phyloP scores from a whole-genome alignment of 2,888 invertebrate genomes.

The Drosophila vallismaia region DNA sequence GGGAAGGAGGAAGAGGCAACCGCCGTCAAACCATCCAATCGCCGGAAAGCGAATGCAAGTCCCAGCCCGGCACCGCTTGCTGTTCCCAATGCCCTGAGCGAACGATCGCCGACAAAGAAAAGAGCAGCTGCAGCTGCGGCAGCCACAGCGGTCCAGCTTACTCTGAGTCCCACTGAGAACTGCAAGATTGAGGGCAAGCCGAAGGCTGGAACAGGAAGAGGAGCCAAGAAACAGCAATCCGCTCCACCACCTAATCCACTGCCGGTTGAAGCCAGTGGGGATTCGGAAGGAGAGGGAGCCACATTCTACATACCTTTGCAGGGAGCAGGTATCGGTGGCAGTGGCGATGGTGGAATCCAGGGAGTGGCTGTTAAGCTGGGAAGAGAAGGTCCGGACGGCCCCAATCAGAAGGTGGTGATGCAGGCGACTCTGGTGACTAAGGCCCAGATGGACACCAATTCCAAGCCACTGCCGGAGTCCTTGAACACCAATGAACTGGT shows the following conservation, averaged over 20 bases:
- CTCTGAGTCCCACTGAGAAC: conserved; percentile 83
- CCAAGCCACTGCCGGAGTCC: conserved; percentile 82
- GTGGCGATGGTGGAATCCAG: conserved; percentile 85
- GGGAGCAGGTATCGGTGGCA: conserved; percentile 81
- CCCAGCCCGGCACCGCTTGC: conserved; percentile 28
- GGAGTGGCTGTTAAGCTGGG: conserved; percentile 88
- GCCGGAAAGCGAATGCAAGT: conserved; percentile 83
- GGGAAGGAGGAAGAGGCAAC: conserved; percentile 87
- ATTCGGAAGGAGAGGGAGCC: conserved; percentile 86
- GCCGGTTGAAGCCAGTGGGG: conserved; percentile 61
- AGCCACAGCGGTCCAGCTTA: conserved; percentile 81
- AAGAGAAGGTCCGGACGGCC: conserved; percentile 87
- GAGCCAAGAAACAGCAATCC: conserved; percentile 61
- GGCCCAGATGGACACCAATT: conserved; percentile 84
- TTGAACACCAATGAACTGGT: conserved; percentile 83
- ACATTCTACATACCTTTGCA: conserved; percentile 88
- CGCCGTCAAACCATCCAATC: conserved; percentile 80
- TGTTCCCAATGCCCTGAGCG: conserved; percentile 61
- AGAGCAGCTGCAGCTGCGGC: conserved; percentile 69
- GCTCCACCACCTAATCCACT: conserved; percentile 31
- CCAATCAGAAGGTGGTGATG: conserved; percentile 87
- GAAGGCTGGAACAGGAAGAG: conserved; percentile 51
- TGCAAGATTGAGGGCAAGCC: conserved; percentile 84
- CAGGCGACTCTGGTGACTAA: conserved; percentile 88
- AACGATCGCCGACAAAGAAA: conserved; percentile 69